Percentiles rank a stretch among this genome's conserved stretches.
Conservation (phyloP, 2,113 vertebrate genomes). For the Mobula birostris region DNA sequence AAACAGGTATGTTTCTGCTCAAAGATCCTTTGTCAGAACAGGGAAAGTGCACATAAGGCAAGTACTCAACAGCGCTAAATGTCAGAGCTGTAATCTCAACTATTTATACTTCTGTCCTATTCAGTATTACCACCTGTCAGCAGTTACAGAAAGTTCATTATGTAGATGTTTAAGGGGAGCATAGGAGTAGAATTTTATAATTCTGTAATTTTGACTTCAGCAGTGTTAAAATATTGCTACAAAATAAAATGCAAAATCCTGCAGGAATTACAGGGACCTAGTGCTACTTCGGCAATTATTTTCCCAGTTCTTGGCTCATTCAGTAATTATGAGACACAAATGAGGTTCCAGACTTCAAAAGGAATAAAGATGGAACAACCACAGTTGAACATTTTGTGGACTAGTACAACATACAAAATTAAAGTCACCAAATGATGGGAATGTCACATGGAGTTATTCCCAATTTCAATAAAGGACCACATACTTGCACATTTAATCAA, state of each 20-base stretch:
- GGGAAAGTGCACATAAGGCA: too few relatives aligned
- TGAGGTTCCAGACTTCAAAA: not conserved
- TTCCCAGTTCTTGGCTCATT: not conserved
- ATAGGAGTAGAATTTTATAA: too few relatives aligned
- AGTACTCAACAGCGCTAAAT: too few relatives aligned
- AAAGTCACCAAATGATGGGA: not conserved
- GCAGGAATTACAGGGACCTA: not conserved
- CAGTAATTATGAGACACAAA: not conserved
- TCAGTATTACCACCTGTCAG: too few relatives aligned
- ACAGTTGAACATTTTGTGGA: not conserved
- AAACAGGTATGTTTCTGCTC: too few relatives aligned
- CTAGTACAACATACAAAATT: not conserved
- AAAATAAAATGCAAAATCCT: not conserved
- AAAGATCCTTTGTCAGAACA: too few relatives aligned
- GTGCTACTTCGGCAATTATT: not conserved
- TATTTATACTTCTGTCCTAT: too few relatives aligned
- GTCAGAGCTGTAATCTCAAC: too few relatives aligned
- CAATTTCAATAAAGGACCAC: not conserved
- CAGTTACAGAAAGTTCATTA: too few relatives aligned
- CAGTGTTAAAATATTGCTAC: not conserved
- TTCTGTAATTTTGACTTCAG: too few relatives aligned
- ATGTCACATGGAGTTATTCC: not conserved
- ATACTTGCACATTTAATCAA: not conserved
- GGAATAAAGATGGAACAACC: not conserved
- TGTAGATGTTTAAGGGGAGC: too few relatives aligned